phyloP scores from a whole-genome alignment of 2,797 vertebrate species.

The Cossypha niveicapilla region DNA sequence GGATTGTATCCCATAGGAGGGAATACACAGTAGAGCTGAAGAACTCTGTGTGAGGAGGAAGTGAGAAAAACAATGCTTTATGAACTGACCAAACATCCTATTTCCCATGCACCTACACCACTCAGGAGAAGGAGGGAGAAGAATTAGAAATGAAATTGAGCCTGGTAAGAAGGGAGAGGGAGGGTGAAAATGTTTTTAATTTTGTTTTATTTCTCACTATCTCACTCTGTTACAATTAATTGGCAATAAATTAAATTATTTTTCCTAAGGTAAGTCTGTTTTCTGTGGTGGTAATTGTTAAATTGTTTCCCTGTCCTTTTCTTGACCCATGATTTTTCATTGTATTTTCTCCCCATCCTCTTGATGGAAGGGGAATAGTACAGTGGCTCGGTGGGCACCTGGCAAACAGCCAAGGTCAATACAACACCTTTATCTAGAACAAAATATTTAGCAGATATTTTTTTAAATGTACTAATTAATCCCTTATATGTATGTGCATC shows the following conservation, averaged over 20 bases:
- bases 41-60: background rate
- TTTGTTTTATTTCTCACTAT: background rate
- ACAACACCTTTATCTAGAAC: background rate
- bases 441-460: background rate
- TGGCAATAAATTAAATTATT: background rate
- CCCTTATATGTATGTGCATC: background rate
- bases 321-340: background rate
- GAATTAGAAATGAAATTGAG: background rate
- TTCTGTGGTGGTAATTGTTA: background rate
- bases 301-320: background rate
- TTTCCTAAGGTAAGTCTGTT: background rate
- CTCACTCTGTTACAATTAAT: background rate
- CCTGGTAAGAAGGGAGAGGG: background rate
- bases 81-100: background rate
- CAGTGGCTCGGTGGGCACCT: background rate
- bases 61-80: fast-evolving
- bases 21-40: background rate
- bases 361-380: background rate
- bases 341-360: background rate
- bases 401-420: background rate
- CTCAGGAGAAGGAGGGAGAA: background rate
- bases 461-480: background rate
- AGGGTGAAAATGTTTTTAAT: background rate
- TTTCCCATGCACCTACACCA: background rate
- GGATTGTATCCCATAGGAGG: background rate